phyloP scores from a whole-genome alignment of 2,888 invertebrate genomes.

The Andrena praecox region DNA sequence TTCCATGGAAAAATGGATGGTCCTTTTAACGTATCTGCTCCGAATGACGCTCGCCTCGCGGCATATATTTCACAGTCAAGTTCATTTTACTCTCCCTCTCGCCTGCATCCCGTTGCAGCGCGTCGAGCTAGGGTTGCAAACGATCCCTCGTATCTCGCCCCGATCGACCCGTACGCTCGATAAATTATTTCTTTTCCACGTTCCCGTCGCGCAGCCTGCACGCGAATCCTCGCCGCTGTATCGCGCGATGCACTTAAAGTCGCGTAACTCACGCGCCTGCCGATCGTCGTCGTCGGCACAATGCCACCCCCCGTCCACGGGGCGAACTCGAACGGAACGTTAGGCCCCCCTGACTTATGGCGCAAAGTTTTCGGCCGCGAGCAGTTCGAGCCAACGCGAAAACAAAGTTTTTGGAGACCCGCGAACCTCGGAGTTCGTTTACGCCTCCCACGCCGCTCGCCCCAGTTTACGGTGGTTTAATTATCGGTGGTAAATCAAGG shows the following conservation, averaged over 20 bases:
- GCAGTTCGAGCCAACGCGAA: conserved; percentile 73
- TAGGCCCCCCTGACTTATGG: conserved; percentile 76
- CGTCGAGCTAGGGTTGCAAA: conserved; percentile 31
- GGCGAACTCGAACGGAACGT: conserved; percentile 45
- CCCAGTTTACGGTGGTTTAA: conserved; percentile 80
- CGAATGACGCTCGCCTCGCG: background rate
- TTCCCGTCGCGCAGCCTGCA: conserved; percentile 8
- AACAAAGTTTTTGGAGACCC: conserved; percentile 76
- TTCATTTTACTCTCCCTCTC: background rate
- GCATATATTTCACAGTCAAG: conserved; percentile 11
- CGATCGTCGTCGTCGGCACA: conserved; percentile 37
- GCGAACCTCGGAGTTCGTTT: conserved; percentile 49
- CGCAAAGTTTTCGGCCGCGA: conserved; percentile 78
- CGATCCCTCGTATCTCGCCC: conserved; percentile 8
- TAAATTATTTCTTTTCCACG: conserved; percentile 44
- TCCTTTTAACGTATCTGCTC: conserved; percentile 10
- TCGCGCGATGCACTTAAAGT: conserved; percentile 12
- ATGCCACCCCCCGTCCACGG: conserved; percentile 36
- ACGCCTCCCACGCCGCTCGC: conserved; percentile 47
- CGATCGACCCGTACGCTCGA: conserved; percentile 18
- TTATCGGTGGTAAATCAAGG: conserved; percentile 82
- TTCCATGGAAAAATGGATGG: conserved; percentile 45
- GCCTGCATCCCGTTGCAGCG: background rate
- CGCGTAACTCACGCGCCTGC: conserved; percentile 37
- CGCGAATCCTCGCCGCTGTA: background rate